A percentile compares a stretch with the other conserved stretches of the same genome.
phyloP scores from a whole-genome alignment of 1,140 invertebrate species.

The Ceratitis capitata region DNA sequence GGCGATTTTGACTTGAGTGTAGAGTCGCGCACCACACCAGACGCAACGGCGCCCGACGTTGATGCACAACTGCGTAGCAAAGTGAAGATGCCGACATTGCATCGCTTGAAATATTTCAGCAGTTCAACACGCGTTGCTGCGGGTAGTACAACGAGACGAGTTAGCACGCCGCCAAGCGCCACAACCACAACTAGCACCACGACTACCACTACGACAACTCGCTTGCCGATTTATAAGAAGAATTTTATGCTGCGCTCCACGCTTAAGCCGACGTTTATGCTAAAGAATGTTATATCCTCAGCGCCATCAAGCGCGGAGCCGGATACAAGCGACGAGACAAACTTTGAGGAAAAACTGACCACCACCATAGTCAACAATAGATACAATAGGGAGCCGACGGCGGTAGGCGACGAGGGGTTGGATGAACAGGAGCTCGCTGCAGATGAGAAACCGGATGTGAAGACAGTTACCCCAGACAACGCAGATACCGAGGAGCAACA shows the following conservation, averaged over 20 bases:
- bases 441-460: background rate
- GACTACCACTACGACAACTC: conserved; percentile 51
- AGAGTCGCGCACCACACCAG: background rate
- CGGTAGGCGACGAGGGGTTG: background rate
- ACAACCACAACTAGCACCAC: conserved; percentile 41
- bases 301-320: background rate
- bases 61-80: conserved; percentile 36
- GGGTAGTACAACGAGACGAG: conserved; percentile 35
- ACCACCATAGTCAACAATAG: conserved; percentile 1
- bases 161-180: conserved; percentile 16
- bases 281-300: conserved; percentile 44
- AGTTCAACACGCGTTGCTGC: conserved; percentile 51
- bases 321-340: background rate
- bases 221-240: conserved; percentile 60
- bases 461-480: background rate
- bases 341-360: conserved; percentile 22
- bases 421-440: background rate
- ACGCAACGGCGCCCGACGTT: background rate
- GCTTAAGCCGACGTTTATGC: conserved; percentile 50
- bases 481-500: conserved; percentile 14
- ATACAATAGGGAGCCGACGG: background rate
- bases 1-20: background rate
- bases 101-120: conserved; percentile 59
- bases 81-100: conserved; percentile 49
- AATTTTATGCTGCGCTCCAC: conserved; percentile 55